A percentile compares a stretch with the other conserved stretches of the same genome.
Evolutionary conservation across 2,888 invertebrate genomes (phyloP).

Genomic region (Punctoribates punctum): DNA sequence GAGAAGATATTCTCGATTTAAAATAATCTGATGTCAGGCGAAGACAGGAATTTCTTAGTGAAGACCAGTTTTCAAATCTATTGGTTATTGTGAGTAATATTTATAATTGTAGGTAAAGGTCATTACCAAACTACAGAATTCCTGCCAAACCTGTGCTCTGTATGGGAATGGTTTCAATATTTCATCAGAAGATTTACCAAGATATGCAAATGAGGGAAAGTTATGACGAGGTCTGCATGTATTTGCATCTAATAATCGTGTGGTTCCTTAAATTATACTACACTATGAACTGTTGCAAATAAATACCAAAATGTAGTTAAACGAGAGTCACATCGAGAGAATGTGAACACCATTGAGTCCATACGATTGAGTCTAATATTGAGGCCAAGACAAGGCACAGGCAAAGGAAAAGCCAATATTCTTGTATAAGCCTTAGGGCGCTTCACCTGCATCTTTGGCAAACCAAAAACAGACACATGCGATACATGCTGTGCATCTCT

Average conservation of each 20-base stretch:
- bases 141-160: neutral
- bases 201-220: neutral
- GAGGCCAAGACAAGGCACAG: constrained; percentile 18
- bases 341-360: neutral
- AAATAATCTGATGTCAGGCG: too few relatives aligned
- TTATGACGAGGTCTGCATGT: neutral
- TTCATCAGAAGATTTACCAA: neutral
- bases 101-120: too few relatives aligned
- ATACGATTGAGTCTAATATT: neutral
- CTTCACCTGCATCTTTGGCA: constrained; percentile 30
- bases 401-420: neutral
- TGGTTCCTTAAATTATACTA: constrained; percentile 23
- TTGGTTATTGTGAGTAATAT: too few relatives aligned
- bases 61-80: too few relatives aligned
- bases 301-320: constrained; percentile 16
- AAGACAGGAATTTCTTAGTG: too few relatives aligned
- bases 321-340: neutral
- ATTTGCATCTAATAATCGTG: constrained; percentile 29
- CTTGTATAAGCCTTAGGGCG: constrained; percentile 30
- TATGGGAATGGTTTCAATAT: neutral
- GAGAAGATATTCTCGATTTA: too few relatives aligned
- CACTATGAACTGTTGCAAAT: neutral
- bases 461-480: constrained; percentile 23
- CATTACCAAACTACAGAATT: too few relatives aligned
- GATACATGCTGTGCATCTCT: constrained; percentile 27